Percentiles rank a stretch among this genome's conserved stretches.
Conservation (phyloP, 2,797 vertebrate species). For the Lutjanus campechanus region DNA sequence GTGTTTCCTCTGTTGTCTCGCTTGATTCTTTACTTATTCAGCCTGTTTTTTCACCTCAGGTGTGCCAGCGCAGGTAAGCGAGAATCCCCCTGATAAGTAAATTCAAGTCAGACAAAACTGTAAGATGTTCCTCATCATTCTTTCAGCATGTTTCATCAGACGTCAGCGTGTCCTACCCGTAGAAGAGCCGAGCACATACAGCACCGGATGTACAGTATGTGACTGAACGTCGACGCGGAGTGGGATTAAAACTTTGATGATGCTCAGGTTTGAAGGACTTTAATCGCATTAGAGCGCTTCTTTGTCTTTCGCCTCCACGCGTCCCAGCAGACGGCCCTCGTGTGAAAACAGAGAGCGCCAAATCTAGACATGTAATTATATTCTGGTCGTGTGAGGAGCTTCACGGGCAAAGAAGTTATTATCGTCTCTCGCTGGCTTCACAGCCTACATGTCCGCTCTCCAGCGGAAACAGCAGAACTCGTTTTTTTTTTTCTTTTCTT, state of each 20-base stretch:
- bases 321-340: slow-evolving; percentile 37
- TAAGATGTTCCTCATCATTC: slow-evolving; percentile 18
- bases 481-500: slow-evolving; percentile 31
- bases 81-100: slow-evolving; percentile 24
- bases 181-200: background rate
- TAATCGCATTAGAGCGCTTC: slow-evolving; percentile 29
- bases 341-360: slow-evolving; percentile 13
- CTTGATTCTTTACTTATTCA: slow-evolving; percentile 36
- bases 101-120: slow-evolving; percentile 36
- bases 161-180: slow-evolving; percentile 2
- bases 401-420: slow-evolving; percentile 60
- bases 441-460: slow-evolving; percentile 28
- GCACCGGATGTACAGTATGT: background rate
- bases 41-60: slow-evolving; percentile 21
- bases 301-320: slow-evolving; percentile 24
- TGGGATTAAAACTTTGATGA: slow-evolving; percentile 35
- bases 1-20: slow-evolving; percentile 8
- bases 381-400: slow-evolving; percentile 64
- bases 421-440: slow-evolving; percentile 33
- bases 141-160: slow-evolving; percentile 65
- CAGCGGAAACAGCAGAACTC: slow-evolving; percentile 23
- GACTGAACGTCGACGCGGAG: slow-evolving; percentile 23
- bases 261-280: slow-evolving; percentile 49
- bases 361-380: slow-evolving; percentile 55
- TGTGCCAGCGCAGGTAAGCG: slow-evolving; percentile 5